These are phyloP conservation scores for Onthophagus sagittarius DNA, from an alignment of 2,888 invertebrate species.

Conservation along the genomic window DNA sequence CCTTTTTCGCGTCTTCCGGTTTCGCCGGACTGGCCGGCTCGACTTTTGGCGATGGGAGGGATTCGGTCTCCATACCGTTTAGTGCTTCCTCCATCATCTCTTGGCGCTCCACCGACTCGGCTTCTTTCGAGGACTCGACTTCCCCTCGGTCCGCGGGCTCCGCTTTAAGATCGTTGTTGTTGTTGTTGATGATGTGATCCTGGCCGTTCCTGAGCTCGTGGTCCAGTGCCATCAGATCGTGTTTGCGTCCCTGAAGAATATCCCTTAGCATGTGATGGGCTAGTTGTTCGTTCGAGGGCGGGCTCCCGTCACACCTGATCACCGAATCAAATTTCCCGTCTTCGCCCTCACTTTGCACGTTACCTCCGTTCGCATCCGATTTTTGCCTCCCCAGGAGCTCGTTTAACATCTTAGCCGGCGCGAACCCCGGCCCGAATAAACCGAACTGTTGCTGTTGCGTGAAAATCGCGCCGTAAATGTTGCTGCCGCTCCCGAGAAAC, in stretches of 20 bases:
- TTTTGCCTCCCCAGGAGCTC: slow-evolving; percentile 77
- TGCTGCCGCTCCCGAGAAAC: slow-evolving; percentile 70
- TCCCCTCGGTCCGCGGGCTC: slow-evolving; percentile 34
- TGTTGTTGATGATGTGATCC: slow-evolving; percentile 49
- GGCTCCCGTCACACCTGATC: slow-evolving; percentile 56
- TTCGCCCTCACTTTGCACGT: slow-evolving; percentile 38
- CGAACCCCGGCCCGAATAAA: slow-evolving; percentile 80
- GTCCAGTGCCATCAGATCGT: slow-evolving; percentile 70
- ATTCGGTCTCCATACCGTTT: slow-evolving; percentile 59
- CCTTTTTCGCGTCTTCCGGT: slow-evolving; percentile 76
- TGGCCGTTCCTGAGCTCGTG: slow-evolving; percentile 60
- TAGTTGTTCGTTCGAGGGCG: slow-evolving; percentile 53
- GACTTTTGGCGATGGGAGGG: slow-evolving; percentile 56
- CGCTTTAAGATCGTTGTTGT: slow-evolving; percentile 55
- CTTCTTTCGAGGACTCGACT: slow-evolving; percentile 48
- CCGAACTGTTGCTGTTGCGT: slow-evolving; percentile 75
- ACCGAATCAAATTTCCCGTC: slow-evolving; percentile 48
- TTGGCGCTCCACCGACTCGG: slow-evolving; percentile 53
- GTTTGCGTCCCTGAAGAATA: slow-evolving; percentile 85
- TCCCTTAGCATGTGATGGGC: slow-evolving; percentile 87
- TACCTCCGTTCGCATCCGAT: slow-evolving; percentile 43
- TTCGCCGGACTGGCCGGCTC: slow-evolving; percentile 58
- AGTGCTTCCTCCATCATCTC: slow-evolving; percentile 60
- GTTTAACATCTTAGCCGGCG: slow-evolving; percentile 88
- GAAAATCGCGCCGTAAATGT: slow-evolving; percentile 81